Percentiles rank a stretch among this genome's conserved stretches.
Conservation (phyloP, 2,113 vertebrate species). For the Phyllostomus hastatus region DNA sequence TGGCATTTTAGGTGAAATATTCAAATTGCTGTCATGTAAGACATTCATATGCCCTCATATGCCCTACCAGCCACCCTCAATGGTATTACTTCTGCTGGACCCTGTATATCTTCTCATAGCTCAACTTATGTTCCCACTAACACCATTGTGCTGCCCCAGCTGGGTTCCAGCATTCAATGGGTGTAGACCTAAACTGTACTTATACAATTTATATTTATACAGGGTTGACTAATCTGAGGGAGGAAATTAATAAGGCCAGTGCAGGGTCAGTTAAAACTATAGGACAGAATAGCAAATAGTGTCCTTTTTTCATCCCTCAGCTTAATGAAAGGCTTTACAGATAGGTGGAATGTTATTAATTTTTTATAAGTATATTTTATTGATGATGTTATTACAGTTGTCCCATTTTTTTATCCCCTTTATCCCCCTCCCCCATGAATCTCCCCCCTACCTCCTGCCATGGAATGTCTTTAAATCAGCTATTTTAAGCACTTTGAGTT, state of each 20-base stretch:
- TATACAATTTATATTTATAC: neutral
- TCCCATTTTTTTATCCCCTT: neutral
- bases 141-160: neutral
- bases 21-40: too few relatives aligned
- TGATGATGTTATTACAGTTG: too few relatives aligned
- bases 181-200: neutral
- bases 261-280: neutral
- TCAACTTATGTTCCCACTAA: neutral
- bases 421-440: too few relatives aligned
- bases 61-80: too few relatives aligned
- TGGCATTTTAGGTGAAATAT: too few relatives aligned
- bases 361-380: too few relatives aligned
- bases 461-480: neutral
- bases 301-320: neutral
- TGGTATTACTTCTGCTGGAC: too few relatives aligned
- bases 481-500: slow-evolving; percentile 15
- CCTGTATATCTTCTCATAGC: neutral
- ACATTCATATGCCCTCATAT: too few relatives aligned
- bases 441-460: too few relatives aligned
- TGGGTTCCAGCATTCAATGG: neutral
- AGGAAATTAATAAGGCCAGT: slow-evolving; percentile 1
- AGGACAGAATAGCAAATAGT: neutral
- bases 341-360: neutral
- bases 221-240: neutral
- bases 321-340: neutral